Evolutionary conservation across 2,797 vertebrate genomes (phyloP), one percentile per base, ranked within the genome.

Genomic region (Enteromius argenteus): DNA sequence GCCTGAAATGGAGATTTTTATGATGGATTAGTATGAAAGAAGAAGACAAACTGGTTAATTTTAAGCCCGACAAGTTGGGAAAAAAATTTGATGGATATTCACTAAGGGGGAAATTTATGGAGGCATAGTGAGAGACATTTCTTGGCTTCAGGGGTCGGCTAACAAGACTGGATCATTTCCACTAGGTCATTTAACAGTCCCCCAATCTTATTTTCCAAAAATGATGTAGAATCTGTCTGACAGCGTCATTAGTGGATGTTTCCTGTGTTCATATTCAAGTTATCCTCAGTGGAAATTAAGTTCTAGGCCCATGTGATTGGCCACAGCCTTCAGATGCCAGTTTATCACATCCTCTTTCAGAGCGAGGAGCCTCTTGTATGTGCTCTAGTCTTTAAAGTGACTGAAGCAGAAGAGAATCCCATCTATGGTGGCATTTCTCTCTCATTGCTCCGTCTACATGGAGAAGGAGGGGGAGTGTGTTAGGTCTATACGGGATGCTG

Each of bases 401-500:
- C 58, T 30, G 73, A 73, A 44, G 46, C 79, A 53, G 60, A 39
- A 79, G 60, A 85, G 81, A 80, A 81, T 83, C 74, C 84, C 53
- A 83, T 42, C 51, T 60, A 78, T 68, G 84, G 44, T 80, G 80
- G 72, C 81, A 35, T 66, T 74, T 81, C 49, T 39, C 72, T 49
- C 80, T 44, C 69, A 37, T 51, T 49, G 42, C 58, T 19, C 6
- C 21, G 30, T 49, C 10, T 68, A 51, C 32, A 39, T 13, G 42
- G 56, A 21, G 39, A 21, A 21, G 17, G 37, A 46, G 56, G 15
- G 23, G 86, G 44, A 83, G 81, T 79, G 85, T 75, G 82, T 76
- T 86, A 86, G 89, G 84, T 86, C 60, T 79, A 88, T 74, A 86
- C 44, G 87, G 37, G 86, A 90, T 93, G 93, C 90, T 91, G 91